These are phyloP conservation scores for Tricholauxania praeusta DNA, from an alignment of 2,888 invertebrate genomes.

Conservation along the genomic window DNA sequence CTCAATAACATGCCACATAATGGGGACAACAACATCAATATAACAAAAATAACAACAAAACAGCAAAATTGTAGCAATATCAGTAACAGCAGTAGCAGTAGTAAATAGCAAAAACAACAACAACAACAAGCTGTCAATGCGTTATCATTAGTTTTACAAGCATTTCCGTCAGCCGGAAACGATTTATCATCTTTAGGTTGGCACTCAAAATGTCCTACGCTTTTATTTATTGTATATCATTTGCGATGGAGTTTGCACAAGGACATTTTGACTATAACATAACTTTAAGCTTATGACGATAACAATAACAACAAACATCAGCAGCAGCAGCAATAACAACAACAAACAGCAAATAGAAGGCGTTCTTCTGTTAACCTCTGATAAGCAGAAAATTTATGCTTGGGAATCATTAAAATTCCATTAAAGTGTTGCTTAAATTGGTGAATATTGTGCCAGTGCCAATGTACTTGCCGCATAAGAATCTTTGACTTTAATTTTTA, in stretches of 20 bases:
- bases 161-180: constrained; percentile 42
- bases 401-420: background rate
- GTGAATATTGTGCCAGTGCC: background rate
- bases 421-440: background rate
- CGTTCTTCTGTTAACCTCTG: constrained; percentile 1
- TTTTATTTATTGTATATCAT: constrained; percentile 45
- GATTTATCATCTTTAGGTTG: constrained; percentile 55
- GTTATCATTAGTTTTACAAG: constrained; percentile 21
- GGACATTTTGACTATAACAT: too few species aligned
- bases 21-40: too few species aligned
- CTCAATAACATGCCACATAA: too few species aligned
- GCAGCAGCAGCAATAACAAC: background rate
- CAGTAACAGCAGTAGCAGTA: too few species aligned
- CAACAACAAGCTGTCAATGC: background rate
- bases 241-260: too few species aligned
- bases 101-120: background rate
- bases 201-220: constrained; percentile 45
- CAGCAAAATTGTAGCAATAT: too few species aligned
- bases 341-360: background rate
- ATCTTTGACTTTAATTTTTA: background rate
- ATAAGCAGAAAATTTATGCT: constrained; percentile 8
- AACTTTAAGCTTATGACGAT: too few species aligned
- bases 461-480: too few species aligned
- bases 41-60: too few species aligned
- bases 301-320: too few species aligned